Evolutionary conservation across 2,888 invertebrate genomes (phyloP), one percentile per base, ranked within the genome.

Genomic region (Caenorhabditis macrosperma): DNA sequence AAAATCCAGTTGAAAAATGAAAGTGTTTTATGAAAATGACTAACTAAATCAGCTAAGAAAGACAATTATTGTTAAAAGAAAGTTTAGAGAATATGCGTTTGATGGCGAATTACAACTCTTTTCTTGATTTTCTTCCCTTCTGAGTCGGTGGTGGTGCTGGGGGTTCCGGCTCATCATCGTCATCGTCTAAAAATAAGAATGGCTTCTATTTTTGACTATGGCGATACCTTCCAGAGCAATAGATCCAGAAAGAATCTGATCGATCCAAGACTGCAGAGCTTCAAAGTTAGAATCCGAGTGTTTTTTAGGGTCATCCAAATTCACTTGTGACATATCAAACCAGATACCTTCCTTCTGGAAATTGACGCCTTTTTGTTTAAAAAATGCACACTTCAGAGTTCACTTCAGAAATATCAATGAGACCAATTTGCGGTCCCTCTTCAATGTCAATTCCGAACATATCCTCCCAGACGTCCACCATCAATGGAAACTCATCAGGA

Each of bases 361-460:
- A n/a, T 20, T n/a, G 9, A 10, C 24, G n/a, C n/a, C n/a, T n/a
- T n/a, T 2, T 26, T 61, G 12, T 17, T 17, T 12, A 33, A 6
- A 28, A 2, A 3, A 17, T 10, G 24, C 12, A 38, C 17, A 15
- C 15, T 22, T 59, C 15, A 28, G 9, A 26, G n/a, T 26, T 24
- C 15, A 87, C 88, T 78, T 90, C 90, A 26, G 90, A 88, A 48
- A 90, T 89, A 71, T 90, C 90, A 59, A 90, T 89, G 12, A 91
- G 83, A 52, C 90, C 90, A 35, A 90, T 84, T 71, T 90, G 90
- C 17, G 90, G 90, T 50, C 89, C 89, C 52, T 88, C 90, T 75
- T 90, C 90, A 75, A 90, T 91, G 67, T 90, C 90, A 76, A 90
- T 90, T 60, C 89, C 90, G 82, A 90, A 90, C 90, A 90, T 91